Evolutionary conservation across 2,888 invertebrate genomes (phyloP), one percentile per base, ranked within the genome.

Genomic region (Cancer borealis): DNA sequence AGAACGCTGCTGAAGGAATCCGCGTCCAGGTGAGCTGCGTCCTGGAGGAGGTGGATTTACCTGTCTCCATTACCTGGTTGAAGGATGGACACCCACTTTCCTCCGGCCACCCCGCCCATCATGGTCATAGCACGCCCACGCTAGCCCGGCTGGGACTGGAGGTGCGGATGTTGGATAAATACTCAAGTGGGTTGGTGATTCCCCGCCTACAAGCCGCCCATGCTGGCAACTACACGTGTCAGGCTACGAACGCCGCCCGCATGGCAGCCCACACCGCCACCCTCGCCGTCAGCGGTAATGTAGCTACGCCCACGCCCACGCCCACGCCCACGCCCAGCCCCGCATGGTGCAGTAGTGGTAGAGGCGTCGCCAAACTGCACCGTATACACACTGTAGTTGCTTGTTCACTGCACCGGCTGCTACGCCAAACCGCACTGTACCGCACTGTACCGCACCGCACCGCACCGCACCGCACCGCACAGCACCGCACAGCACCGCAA

Each of bases 41-140:
- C 97, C 98, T 98, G 96, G 97, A 98, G 96, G 98, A 98, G 97
- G 99, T 99, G 46, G 99, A 99, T 97, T 97, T 98, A 96, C 99
- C 99, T 90, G 98, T 99, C 96, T 98, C 98, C 96, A 98, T 99
- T 97, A 97, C 98, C 93, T 99, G 99, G 99, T 98, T 98, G 96
- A 98, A 98, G 96, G 98, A 99, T 96, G 98, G 96, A 4, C 94
- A 96, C n/a, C 95, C 93, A 14, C 89, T 95, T 45, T 17, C 91
- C 21, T 30, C 88, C 30, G 60, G 60, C 49, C 92, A 66, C 79
- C 66, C 39, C 47, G 73, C 87, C n/a, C 21, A 60, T 21, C 66
- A 49, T 30, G 73, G 60, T n/a, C 21, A 60, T 21, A 6, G 49
- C 10, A 26, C 60, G 14, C 93, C 92, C n/a, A 39, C 47, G 47